Conservation (phyloP, 2,888 invertebrate genomes). For the Argyresthia albistria region DNA sequence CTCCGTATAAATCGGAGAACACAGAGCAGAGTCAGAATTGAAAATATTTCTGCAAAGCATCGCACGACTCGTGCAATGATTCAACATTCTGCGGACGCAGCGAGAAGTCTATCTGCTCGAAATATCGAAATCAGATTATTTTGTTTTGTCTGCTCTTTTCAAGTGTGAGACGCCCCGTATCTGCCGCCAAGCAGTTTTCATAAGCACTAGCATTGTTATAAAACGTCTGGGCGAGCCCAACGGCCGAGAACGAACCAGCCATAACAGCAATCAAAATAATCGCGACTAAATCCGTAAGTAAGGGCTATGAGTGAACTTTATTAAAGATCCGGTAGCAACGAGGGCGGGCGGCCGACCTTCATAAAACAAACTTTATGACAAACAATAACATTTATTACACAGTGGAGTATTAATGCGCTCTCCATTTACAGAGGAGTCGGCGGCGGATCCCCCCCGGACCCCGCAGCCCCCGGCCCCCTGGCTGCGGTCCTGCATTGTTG, state of each 20-base stretch:
- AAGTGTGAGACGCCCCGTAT: neutral
- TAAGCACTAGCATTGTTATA: neutral
- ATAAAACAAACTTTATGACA: constrained; percentile 66
- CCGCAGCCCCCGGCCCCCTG: constrained; percentile 6
- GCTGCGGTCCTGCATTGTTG: neutral
- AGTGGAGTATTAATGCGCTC: constrained; percentile 61
- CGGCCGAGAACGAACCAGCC: neutral
- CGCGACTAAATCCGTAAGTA: constrained; percentile 29
- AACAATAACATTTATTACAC: constrained; percentile 69
- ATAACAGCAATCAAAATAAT: constrained; percentile 28
- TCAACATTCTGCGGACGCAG: constrained; percentile 34
- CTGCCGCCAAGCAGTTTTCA: neutral
- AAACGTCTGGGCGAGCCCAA: neutral
- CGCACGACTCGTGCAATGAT: constrained; percentile 51
- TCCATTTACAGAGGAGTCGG: constrained; percentile 48
- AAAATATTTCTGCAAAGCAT: constrained; percentile 43
- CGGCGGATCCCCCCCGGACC: constrained; percentile 37
- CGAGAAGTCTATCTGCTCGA: constrained; percentile 34
- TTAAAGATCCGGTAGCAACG: constrained; percentile 44
- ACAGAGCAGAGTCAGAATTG: constrained; percentile 28
- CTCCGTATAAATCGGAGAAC: constrained; percentile 5
- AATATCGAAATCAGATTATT: constrained; percentile 49
- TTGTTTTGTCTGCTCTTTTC: constrained; percentile 33
- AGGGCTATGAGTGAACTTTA: constrained; percentile 43
- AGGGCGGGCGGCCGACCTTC: constrained; percentile 46